Evolutionary conservation across 2,888 invertebrate genomes (phyloP), one percentile per base, ranked within the genome.

Genomic region (Molorchus minor): DNA sequence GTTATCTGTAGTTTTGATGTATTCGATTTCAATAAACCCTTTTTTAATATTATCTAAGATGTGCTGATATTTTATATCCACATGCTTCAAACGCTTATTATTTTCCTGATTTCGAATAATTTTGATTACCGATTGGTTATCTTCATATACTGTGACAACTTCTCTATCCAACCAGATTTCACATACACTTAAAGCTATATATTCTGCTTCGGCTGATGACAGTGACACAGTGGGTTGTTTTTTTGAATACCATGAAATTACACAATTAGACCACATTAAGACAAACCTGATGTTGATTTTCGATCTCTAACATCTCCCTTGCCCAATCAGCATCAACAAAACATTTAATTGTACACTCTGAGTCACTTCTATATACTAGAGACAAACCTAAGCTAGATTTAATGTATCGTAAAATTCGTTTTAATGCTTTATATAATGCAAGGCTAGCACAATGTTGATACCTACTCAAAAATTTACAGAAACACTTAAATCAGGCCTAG

Each of bases 231-330:
- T n/a, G n/a, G n/a, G n/a, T n/a, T n/a, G n/a, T n/a, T 56, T 19
- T 43, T 30, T n/a, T 17, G 16, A 16, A 4, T 30, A 45, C 75
- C 75, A 77, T 7, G 43, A 46, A 17, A 75, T 66, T 0, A 66
- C 64, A 41, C 63, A 62, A 20, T 70, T 70, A 56, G 55, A 65
- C 1, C 72, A 45, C 47, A 56, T 47, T 20, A 73, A 61, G 10
- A 71, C 13, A 29, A 74, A 12, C 76, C 73, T 13, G 69, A 33
- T 41, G 45, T 46, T 53, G 54, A 58, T 47, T 61, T 58, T 36
- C 55, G 21, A 30, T 55, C 55, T 12, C 19, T 29, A n/a, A n/a
- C 12, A 19, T 15, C 19, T 59, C 60, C 17, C 60, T 56, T 44
- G 38, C 56, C 46, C 60, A 60, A 43, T 60, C 49, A 25, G 56